These are phyloP conservation scores for Lasioglossum albipes DNA, from an alignment of 1,140 invertebrate species.

Conservation along the genomic window DNA sequence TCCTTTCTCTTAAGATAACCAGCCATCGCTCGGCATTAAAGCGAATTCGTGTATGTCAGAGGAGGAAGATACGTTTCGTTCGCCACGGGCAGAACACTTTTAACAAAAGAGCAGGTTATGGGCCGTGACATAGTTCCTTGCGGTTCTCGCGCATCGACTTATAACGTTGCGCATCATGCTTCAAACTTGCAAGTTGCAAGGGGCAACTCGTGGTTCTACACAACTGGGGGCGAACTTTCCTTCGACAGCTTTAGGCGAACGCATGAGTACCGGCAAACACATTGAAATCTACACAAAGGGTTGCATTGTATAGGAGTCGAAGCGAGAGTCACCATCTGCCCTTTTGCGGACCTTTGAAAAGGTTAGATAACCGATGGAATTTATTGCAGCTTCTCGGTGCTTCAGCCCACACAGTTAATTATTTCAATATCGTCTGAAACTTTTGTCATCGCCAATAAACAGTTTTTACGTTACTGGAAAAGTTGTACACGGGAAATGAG, in stretches of 20 bases:
- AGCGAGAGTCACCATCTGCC: background rate
- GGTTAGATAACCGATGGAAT: background rate
- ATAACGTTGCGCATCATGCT: conserved; percentile 54
- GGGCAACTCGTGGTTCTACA: conserved; percentile 61
- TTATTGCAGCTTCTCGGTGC: too few relatives aligned
- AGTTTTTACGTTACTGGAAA: too few relatives aligned
- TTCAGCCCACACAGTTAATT: too few relatives aligned
- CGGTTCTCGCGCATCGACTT: conserved; percentile 59
- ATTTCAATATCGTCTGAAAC: too few relatives aligned
- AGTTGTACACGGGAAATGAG: too few relatives aligned
- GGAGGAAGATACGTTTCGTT: background rate
- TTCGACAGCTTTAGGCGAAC: conserved; percentile 39
- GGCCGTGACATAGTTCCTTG: conserved; percentile 56
- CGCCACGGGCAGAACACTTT: conserved; percentile 30
- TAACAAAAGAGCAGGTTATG: conserved; percentile 55
- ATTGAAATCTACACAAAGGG: conserved; percentile 45
- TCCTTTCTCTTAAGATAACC: too few relatives aligned
- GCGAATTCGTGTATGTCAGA: background rate
- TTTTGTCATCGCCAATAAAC: too few relatives aligned
- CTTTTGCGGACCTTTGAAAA: background rate
- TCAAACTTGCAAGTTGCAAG: conserved; percentile 51
- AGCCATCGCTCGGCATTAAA: too few relatives aligned
- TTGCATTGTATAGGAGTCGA: conserved; percentile 30
- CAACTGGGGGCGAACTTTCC: conserved; percentile 59
- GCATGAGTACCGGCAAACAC: conserved; percentile 37